phyloP scores from a whole-genome alignment of 2,888 invertebrate species.

The Cataglyphis rosenhaueri region DNA sequence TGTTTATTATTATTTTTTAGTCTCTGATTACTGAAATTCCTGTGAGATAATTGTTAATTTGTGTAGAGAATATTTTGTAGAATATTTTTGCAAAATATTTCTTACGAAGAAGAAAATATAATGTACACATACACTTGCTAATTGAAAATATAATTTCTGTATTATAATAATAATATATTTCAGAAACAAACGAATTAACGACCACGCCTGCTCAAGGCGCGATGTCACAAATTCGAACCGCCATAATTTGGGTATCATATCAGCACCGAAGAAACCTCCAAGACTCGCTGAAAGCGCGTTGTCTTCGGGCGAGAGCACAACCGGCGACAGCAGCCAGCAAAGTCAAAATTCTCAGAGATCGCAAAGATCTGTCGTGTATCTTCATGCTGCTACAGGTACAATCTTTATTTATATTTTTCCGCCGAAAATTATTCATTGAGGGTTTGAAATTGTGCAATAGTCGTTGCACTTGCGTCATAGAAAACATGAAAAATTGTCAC shows the following conservation, averaged over 20 bases:
- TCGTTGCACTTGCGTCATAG: constrained; percentile 31
- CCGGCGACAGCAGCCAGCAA: constrained; percentile 89
- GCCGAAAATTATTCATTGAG: neutral
- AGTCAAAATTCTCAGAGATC: constrained; percentile 86
- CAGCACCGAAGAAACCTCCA: constrained; percentile 81
- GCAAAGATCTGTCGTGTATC: constrained; percentile 93
- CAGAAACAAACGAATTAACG: constrained; percentile 81
- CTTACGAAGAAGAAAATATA: neutral
- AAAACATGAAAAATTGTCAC: neutral
- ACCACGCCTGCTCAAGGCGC: constrained; percentile 79
- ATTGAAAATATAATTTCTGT: neutral
- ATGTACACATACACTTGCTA: neutral
- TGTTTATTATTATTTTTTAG: neutral
- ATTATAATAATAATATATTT: neutral
- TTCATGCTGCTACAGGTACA: constrained; percentile 93
- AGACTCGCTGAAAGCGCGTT: constrained; percentile 83
- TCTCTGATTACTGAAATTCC: neutral
- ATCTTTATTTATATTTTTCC: neutral
- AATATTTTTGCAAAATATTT: neutral
- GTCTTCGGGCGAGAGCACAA: constrained; percentile 85
- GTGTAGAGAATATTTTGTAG: neutral
- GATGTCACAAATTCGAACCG: constrained; percentile 81
- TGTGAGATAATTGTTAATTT: neutral
- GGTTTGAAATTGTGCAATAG: constrained; percentile 15
- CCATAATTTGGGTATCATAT: constrained; percentile 79